Evolutionary conservation across 2,113 vertebrate genomes (phyloP), one percentile per base, ranked within the genome.

Genomic region (Osmerus mordax): DNA sequence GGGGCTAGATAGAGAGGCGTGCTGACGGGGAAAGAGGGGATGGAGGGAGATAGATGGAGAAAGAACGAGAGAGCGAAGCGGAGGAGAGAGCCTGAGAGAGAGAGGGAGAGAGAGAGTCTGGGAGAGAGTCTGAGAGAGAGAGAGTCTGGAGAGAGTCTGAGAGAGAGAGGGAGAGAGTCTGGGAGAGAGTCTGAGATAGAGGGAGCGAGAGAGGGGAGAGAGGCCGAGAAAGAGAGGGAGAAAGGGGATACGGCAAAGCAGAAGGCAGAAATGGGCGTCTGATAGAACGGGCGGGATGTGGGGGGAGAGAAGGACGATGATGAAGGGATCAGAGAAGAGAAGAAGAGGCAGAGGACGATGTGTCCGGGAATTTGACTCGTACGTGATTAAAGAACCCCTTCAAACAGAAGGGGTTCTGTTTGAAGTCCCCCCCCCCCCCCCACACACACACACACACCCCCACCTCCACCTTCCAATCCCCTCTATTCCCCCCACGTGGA

Each of bases 331-430:
- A 14, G 18, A 23, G 21, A 23, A 23, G 21, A 1, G 21, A 61
- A 19, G 8, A 29, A 32, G 61, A 63, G 23, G 21, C 3, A 15
- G 60, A 75, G 5, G 61, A 23, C 64, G 59, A 14, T 52, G 69
- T 66, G 62, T 69, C 66, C 69, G 67, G 72, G 70, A 28, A 71
- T 65, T 65, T 13, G 58, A 19, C 52, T 69, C 69, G 73, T 76
- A 81, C 65, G 71, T 78, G 73, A 77, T 67, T 41, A 53, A 32
- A n/a, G n/a, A n/a, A n/a, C n/a, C n/a, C n/a, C n/a, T n/a, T n/a
- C n/a, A n/a, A n/a, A n/a, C n/a, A n/a, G n/a, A n/a, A n/a, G 21
- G 6, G 23, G 55, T 18, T 52, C 47, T 55, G 63, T 72, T 81
- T 82, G 63, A 80, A 62, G 74, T 79, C 62, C 72, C 60, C 47